phyloP scores from a whole-genome alignment of 2,797 vertebrate genomes.

The Acanthis flammea region DNA sequence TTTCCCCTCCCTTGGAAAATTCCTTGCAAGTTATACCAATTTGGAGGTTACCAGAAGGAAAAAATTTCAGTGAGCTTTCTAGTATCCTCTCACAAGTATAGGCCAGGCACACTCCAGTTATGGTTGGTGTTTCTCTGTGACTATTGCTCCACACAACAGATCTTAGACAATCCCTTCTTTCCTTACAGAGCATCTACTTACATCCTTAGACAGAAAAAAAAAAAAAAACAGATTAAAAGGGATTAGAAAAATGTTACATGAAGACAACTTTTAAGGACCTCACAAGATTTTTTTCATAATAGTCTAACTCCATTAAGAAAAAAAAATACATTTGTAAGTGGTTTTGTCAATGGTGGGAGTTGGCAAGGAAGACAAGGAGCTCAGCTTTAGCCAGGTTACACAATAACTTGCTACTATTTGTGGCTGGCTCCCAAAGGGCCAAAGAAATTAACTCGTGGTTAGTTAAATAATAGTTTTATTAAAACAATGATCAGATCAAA shows the following conservation, averaged over 20 bases:
- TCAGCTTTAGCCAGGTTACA: slow-evolving; percentile 57
- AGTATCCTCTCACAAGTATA: neutral
- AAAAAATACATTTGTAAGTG: neutral
- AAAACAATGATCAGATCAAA: slow-evolving; percentile 66
- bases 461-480: slow-evolving; percentile 66
- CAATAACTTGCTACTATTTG: slow-evolving; percentile 67
- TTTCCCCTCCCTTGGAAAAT: neutral
- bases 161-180: neutral
- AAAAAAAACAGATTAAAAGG: neutral
- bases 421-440: slow-evolving; percentile 50
- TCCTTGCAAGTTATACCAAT: neutral
- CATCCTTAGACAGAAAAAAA: neutral
- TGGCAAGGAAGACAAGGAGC: slow-evolving; percentile 26
- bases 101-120: neutral
- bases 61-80: neutral
- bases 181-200: neutral
- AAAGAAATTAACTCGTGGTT: slow-evolving; percentile 67
- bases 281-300: neutral
- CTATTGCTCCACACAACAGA: neutral
- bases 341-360: slow-evolving; percentile 45
- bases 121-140: neutral
- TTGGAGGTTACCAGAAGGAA: neutral
- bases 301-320: neutral
- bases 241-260: neutral
- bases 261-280: neutral